Evolutionary conservation across 2,113 vertebrate genomes (phyloP).

Genomic region (Laterallus jamaicensis): DNA sequence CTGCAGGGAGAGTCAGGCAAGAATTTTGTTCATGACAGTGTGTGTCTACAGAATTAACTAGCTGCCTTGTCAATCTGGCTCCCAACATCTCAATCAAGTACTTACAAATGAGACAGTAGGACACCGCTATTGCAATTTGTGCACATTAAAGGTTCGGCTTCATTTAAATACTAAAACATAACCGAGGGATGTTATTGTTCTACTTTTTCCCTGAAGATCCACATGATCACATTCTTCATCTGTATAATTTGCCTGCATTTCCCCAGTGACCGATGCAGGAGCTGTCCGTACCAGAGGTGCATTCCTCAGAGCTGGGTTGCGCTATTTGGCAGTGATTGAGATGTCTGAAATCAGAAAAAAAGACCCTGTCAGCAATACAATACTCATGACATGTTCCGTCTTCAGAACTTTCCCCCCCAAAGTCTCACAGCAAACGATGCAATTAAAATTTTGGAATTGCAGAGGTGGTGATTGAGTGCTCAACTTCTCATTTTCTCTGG

Average conservation of each 20-base stretch:
- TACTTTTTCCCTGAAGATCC: neutral
- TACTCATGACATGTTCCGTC: neutral
- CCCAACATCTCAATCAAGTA: neutral
- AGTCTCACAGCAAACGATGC: neutral
- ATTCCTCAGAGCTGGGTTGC: neutral
- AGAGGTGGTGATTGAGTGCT: slow-evolving; percentile 36
- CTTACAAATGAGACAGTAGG: neutral
- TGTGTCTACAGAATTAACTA: neutral
- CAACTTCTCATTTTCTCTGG: slow-evolving; percentile 49
- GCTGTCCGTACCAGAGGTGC: neutral
- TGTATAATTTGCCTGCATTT: slow-evolving; percentile 19
- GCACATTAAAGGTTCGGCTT: neutral
- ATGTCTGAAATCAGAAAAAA: slow-evolving; percentile 10
- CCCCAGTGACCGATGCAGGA: neutral
- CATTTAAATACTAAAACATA: neutral
- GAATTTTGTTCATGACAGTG: neutral
- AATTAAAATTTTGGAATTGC: slow-evolving; percentile 62
- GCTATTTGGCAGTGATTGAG: slow-evolving; percentile 38
- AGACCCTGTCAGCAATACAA: slow-evolving; percentile 20
- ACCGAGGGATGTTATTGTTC: neutral
- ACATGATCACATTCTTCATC: neutral
- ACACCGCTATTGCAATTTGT: neutral
- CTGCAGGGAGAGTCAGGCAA: neutral
- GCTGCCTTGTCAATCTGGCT: neutral
- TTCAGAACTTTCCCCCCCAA: neutral